Evolutionary conservation across 2,797 vertebrate genomes (phyloP).

Genomic region (Aplochiton taeniatus): DNA sequence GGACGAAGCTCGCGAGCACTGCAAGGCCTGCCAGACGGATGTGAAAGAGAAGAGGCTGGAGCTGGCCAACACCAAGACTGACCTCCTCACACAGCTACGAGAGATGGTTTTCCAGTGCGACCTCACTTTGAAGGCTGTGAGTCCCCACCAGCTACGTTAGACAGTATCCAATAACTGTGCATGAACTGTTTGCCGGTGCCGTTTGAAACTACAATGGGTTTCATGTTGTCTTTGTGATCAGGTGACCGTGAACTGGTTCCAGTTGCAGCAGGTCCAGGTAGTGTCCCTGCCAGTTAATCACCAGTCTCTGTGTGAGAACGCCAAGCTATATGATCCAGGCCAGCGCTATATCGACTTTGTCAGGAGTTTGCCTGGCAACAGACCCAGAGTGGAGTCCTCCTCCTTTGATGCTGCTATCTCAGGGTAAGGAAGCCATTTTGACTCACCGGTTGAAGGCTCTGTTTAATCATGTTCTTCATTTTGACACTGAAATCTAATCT

Average conservation of each 20-base stretch:
- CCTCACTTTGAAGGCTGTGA: constrained; percentile 95
- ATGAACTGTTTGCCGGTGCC: too few species aligned
- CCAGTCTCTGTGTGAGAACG: constrained; percentile 90
- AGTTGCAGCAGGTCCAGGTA: constrained; percentile 92
- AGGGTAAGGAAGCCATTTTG: constrained; percentile 51
- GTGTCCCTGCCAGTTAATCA: constrained; percentile 89
- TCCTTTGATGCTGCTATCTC: constrained; percentile 56
- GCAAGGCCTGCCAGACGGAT: constrained; percentile 86
- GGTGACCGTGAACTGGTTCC: constrained; percentile 98
- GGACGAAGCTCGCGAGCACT: constrained; percentile 90
- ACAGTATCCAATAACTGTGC: too few species aligned
- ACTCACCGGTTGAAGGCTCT: too few species aligned
- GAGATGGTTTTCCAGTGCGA: constrained; percentile 96
- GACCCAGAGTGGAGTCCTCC: constrained; percentile 63
- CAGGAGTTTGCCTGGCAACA: constrained; percentile 80
- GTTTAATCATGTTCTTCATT: too few species aligned
- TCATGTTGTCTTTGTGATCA: constrained; percentile 40
- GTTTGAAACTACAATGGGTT: too few species aligned
- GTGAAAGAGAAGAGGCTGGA: constrained; percentile 84
- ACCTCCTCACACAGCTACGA: constrained; percentile 88
- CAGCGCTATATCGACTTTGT: constrained; percentile 91
- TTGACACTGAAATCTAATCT: too few species aligned
- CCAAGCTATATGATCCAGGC: constrained; percentile 95
- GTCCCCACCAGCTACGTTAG: constrained; percentile 38
- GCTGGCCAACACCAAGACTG: constrained; percentile 87